phyloP scores from a whole-genome alignment of 1,140 invertebrate species.

The Drosophila serrata region DNA sequence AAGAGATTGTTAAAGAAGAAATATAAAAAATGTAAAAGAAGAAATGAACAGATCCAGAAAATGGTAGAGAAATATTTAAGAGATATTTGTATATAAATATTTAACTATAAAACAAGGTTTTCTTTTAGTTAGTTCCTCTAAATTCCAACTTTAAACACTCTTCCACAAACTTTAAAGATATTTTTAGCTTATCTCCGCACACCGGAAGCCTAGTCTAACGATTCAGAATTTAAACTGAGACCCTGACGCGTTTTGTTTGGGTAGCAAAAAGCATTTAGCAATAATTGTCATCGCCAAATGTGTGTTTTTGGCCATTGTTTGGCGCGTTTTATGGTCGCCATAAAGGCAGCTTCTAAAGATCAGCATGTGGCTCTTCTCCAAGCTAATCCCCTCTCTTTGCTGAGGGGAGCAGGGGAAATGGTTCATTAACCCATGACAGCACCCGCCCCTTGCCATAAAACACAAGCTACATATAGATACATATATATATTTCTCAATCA shows the following conservation, averaged over 20 bases:
- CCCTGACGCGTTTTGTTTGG: constrained; percentile 5
- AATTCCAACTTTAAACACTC: neutral
- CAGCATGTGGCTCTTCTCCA: neutral
- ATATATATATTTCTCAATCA: constrained; percentile 49
- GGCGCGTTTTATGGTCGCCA: constrained; percentile 50
- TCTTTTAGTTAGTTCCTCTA: neutral
- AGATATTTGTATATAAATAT: neutral
- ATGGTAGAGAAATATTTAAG: neutral
- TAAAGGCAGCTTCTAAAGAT: constrained; percentile 32
- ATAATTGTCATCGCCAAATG: constrained; percentile 62
- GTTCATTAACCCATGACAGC: constrained; percentile 64
- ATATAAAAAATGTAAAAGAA: neutral
- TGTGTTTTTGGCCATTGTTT: constrained; percentile 59
- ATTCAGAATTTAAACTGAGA: neutral
- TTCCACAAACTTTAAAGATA: neutral
- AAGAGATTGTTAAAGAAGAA: neutral
- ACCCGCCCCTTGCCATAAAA: constrained; percentile 38
- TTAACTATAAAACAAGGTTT: neutral
- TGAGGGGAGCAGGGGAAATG: neutral
- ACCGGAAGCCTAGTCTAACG: constrained; percentile 33
- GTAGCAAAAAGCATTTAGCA: constrained; percentile 75
- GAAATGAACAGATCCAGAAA: neutral
- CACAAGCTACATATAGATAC: too few relatives aligned
- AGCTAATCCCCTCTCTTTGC: constrained; percentile 38
- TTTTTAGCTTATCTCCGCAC: constrained; percentile 1